Evolutionary conservation across 2,113 vertebrate genomes (phyloP).

Genomic region (Phylloscopus whistleri): DNA sequence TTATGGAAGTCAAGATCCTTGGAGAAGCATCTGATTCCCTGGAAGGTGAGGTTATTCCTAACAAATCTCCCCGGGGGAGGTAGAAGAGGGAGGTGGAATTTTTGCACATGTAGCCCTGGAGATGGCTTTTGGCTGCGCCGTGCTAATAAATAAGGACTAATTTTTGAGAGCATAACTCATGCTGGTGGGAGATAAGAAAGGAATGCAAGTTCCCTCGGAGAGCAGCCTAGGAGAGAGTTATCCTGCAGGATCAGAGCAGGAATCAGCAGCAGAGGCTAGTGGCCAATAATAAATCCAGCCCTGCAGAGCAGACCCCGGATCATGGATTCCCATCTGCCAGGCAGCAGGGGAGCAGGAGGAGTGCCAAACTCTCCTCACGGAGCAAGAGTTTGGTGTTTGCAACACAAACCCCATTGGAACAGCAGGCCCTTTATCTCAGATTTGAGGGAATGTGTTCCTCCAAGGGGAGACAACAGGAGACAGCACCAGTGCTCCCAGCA

Average conservation of each 20-base stretch:
- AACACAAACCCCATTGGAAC: not conserved
- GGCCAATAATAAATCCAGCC: slow-evolving; percentile 47
- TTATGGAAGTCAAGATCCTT: slow-evolving; percentile 38
- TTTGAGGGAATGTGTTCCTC: not conserved
- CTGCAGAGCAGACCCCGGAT: not conserved
- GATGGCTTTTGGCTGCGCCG: slow-evolving; percentile 69
- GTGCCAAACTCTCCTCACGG: not conserved
- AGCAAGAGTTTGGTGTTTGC: not conserved
- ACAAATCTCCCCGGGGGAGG: slow-evolving; percentile 43
- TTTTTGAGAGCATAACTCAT: slow-evolving; percentile 70
- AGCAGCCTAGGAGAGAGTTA: slow-evolving; percentile 64
- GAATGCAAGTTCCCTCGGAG: slow-evolving; percentile 72
- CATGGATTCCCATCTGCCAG: not conserved
- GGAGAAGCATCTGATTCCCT: slow-evolving; percentile 40
- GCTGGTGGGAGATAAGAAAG: slow-evolving; percentile 75
- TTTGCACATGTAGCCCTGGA: slow-evolving; percentile 46
- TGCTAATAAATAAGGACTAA: slow-evolving; percentile 65
- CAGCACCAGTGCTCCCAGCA: not conserved
- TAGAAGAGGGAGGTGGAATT: slow-evolving; percentile 66
- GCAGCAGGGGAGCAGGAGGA: not conserved
- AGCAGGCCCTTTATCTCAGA: not conserved
- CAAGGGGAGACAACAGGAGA: not conserved
- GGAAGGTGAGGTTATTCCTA: slow-evolving; percentile 45
- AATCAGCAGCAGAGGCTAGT: slow-evolving; percentile 64
- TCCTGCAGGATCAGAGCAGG: slow-evolving; percentile 70